Conservation (phyloP, 1,140 invertebrate genomes). For the Pogonus chalceus region DNA sequence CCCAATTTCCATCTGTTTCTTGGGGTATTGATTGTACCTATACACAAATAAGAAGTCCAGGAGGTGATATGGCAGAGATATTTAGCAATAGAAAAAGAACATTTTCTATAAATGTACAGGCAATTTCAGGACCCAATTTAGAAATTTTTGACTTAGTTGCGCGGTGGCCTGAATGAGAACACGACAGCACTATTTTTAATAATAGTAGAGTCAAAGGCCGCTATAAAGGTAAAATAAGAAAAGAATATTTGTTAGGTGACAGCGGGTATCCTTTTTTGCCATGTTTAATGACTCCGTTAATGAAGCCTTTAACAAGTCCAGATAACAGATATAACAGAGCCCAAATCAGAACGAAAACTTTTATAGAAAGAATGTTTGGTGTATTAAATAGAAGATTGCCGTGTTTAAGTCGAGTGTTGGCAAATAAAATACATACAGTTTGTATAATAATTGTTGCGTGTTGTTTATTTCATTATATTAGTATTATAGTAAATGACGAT, state of each 20-base stretch:
- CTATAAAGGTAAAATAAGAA: slow-evolving; percentile 9
- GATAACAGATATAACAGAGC: too few species aligned
- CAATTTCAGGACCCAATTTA: slow-evolving; percentile 24
- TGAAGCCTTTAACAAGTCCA: not conserved
- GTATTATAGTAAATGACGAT: too few species aligned
- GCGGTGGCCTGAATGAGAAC: slow-evolving; percentile 29
- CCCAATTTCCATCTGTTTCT: slow-evolving; percentile 18
- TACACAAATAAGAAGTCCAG: slow-evolving; percentile 21
- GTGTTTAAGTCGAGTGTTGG: too few species aligned
- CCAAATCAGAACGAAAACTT: too few species aligned
- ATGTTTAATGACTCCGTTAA: slow-evolving; percentile 1
- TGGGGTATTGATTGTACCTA: slow-evolving; percentile 26
- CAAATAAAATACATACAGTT: too few species aligned
- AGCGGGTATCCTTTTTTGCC: slow-evolving; percentile 11
- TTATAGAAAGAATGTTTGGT: too few species aligned
- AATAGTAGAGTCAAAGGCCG: slow-evolving; percentile 13
- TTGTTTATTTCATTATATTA: too few species aligned
- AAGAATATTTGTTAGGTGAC: slow-evolving; percentile 13
- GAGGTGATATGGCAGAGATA: slow-evolving; percentile 22
- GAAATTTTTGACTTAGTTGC: slow-evolving; percentile 26
- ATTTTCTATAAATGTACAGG: slow-evolving; percentile 32
- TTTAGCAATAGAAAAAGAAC: slow-evolving; percentile 29
- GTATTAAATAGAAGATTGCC: too few species aligned
- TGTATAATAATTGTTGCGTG: too few species aligned
- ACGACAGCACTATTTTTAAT: slow-evolving; percentile 27